Percentiles rank a stretch among this genome's conserved stretches.
Conservation (phyloP, 2,888 invertebrate genomes). For the Brachyopa scutellaris region DNA sequence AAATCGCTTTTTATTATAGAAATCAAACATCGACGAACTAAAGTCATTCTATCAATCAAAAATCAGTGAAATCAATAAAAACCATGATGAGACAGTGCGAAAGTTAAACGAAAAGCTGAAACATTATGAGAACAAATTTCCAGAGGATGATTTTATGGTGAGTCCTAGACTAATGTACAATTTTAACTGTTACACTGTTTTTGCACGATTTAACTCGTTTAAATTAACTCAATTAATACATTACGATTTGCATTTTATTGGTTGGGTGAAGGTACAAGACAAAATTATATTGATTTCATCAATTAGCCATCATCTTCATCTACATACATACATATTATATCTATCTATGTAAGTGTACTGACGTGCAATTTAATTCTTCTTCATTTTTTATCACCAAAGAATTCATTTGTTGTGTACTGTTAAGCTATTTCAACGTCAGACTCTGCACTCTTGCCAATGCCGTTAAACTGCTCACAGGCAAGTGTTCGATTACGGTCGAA, state of each 20-base stretch:
- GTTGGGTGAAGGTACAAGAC: conserved; percentile 66
- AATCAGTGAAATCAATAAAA: conserved; percentile 78
- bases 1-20: too few relatives aligned
- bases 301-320: conserved; percentile 23
- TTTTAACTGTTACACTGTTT: neutral
- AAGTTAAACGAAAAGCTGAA: conserved; percentile 78
- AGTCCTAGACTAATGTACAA: conserved; percentile 56
- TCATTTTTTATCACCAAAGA: neutral
- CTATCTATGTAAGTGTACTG: neutral
- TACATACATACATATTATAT: neutral
- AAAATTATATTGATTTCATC: conserved; percentile 2
- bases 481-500: too few relatives aligned
- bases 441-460: too few relatives aligned
- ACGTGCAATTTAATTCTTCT: neutral
- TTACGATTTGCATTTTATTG: conserved; percentile 60
- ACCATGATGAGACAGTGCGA: conserved; percentile 77
- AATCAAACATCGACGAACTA: conserved; percentile 78
- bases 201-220: conserved; percentile 59
- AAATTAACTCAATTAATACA: conserved; percentile 59
- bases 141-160: conserved; percentile 81
- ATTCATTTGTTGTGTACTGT: neutral
- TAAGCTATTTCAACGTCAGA: neutral
- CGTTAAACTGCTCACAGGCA: too few relatives aligned
- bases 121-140: conserved; percentile 79
- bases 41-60: conserved; percentile 80